Evolutionary conservation across 1,140 invertebrate species (phyloP).

Genomic region (Neuroterus valhalla): DNA sequence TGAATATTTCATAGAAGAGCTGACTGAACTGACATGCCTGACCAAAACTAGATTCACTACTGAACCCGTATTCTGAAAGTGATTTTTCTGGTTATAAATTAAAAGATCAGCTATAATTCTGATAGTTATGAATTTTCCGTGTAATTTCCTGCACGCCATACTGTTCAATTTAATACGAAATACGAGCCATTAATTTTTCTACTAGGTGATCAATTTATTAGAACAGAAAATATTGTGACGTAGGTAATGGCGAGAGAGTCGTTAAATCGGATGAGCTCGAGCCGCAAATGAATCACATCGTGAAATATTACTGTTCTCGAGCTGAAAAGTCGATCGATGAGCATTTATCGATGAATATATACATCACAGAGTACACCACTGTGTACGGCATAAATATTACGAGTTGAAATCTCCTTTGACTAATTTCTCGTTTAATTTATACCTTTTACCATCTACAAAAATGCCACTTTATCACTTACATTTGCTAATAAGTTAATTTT

Average conservation of each 20-base stretch:
- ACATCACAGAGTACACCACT: not conserved
- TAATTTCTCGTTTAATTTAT: constrained; percentile 7
- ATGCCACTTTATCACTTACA: too few species aligned
- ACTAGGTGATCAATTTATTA: constrained; percentile 29
- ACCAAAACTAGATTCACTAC: not conserved
- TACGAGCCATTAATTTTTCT: not conserved
- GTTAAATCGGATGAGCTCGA: constrained; percentile 27
- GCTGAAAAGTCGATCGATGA: constrained; percentile 1
- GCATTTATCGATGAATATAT: constrained; percentile 27
- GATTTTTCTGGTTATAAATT: not conserved
- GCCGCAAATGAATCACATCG: constrained; percentile 21
- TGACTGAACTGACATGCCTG: not conserved
- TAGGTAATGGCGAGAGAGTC: not conserved
- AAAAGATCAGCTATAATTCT: not conserved
- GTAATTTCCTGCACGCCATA: not conserved
- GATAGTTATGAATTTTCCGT: not conserved
- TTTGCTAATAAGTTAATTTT: too few species aligned
- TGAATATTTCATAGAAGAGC: not conserved
- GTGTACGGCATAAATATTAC: not conserved
- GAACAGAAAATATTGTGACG: constrained; percentile 6
- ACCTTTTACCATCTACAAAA: not conserved
- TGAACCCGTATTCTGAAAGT: not conserved
- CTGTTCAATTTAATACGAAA: not conserved
- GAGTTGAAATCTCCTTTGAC: constrained; percentile 5
- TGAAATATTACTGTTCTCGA: constrained; percentile 31